Conservation (phyloP, 2,888 invertebrate genomes). For the Acrocera orbiculus region DNA sequence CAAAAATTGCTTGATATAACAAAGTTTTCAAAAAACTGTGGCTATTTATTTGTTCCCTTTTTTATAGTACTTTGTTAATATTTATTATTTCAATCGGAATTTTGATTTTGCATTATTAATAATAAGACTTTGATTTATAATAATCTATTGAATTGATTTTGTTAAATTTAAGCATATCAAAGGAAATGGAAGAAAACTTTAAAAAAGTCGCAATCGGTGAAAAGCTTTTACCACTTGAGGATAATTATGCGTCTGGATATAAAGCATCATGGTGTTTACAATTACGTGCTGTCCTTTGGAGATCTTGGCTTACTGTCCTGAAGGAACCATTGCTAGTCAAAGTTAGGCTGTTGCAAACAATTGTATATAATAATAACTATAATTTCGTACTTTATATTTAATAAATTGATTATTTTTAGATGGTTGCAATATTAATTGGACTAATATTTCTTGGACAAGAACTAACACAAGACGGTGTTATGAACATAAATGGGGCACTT, state of each 20-base stretch:
- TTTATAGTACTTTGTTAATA: no score
- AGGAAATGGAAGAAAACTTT: slow-evolving; percentile 24
- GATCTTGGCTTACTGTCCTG: slow-evolving; percentile 73
- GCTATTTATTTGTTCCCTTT: no score
- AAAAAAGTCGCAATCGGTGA: no score
- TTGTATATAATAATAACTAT: slow-evolving; percentile 41
- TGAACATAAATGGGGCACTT: slow-evolving; percentile 85
- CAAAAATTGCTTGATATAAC: no score
- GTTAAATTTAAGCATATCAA: slow-evolving; percentile 17
- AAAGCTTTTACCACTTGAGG: slow-evolving; percentile 8
- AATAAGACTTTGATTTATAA: slow-evolving; percentile 1
- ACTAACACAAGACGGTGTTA: slow-evolving; percentile 70
- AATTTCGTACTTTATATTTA: slow-evolving; percentile 1
- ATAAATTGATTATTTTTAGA: slow-evolving; percentile 36
- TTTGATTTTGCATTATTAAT: background rate
- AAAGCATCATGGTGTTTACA: slow-evolving; percentile 78
- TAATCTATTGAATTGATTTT: background rate
- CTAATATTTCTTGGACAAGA: slow-evolving; percentile 71
- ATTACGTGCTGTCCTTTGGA: slow-evolving; percentile 74
- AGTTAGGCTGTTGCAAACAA: slow-evolving; percentile 73
- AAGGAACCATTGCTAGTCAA: slow-evolving; percentile 82
- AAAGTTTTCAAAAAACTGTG: no score
- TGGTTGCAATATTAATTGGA: slow-evolving; percentile 74
- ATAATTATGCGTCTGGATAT: slow-evolving; percentile 32
- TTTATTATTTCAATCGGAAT: no score